Evolutionary conservation across 2,888 invertebrate genomes (phyloP).

Genomic region (Thera britannica): DNA sequence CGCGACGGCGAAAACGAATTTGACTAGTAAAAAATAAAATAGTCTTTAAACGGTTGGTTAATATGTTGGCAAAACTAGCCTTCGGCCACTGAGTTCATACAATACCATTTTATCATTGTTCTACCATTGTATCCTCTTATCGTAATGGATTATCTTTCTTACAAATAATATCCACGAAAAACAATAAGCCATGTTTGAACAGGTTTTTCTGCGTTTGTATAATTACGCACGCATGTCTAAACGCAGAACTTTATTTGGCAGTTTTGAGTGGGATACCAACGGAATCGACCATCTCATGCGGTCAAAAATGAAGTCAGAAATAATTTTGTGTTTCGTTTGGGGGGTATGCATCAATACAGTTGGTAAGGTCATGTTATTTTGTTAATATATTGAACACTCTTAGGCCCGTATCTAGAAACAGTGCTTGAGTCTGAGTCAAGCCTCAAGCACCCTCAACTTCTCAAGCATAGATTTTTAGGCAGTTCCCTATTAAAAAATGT

Average conservation of each 20-base stretch:
- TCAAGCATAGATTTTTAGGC: too few relatives aligned
- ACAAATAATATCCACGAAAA: conserved; percentile 18
- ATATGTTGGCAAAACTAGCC: neutral
- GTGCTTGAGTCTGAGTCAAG: too few relatives aligned
- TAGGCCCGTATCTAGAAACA: too few relatives aligned
- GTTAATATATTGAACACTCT: neutral
- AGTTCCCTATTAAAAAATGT: too few relatives aligned
- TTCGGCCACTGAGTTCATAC: conserved; percentile 6
- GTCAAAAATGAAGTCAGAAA: conserved; percentile 24
- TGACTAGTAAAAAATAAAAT: neutral
- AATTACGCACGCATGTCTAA: conserved; percentile 11
- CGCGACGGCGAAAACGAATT: too few relatives aligned
- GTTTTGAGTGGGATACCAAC: conserved; percentile 17
- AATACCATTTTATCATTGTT: conserved; percentile 2
- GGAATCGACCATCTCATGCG: conserved; percentile 7
- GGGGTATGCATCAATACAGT: conserved; percentile 15
- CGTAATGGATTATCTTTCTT: conserved; percentile 19
- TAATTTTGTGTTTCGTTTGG: conserved; percentile 16
- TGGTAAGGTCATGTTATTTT: conserved; percentile 14
- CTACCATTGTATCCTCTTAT: neutral
- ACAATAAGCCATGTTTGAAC: conserved; percentile 27
- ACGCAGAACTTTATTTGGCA: conserved; percentile 16
- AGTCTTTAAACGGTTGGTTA: neutral
- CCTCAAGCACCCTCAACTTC: too few relatives aligned
- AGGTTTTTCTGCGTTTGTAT: conserved; percentile 26